These are phyloP conservation scores for Calyptommatus sinebrachiatus DNA, from an alignment of 2,113 vertebrate species.

Conservation along the genomic window DNA sequence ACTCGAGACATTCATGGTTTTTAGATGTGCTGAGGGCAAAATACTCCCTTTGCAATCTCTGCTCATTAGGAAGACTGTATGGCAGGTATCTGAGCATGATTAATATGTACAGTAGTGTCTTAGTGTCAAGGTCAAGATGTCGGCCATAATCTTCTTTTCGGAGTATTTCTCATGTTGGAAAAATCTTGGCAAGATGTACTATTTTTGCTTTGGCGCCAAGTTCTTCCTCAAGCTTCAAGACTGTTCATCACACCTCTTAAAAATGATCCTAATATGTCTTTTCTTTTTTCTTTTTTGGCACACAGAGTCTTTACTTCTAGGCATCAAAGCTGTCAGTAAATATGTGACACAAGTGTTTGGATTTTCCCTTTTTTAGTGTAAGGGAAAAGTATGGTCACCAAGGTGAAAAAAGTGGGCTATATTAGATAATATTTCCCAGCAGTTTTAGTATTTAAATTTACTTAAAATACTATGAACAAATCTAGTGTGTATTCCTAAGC, in stretches of 20 bases:
- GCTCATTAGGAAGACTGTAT: background rate
- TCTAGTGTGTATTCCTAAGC: no score
- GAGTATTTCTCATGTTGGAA: slow-evolving; percentile 13
- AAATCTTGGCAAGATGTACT: slow-evolving; percentile 30
- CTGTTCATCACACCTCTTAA: slow-evolving; percentile 34
- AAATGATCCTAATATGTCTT: slow-evolving; percentile 26
- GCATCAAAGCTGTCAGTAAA: slow-evolving; percentile 35
- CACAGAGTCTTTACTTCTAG: slow-evolving; percentile 33
- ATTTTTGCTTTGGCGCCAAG: slow-evolving; percentile 39
- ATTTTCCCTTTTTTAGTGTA: background rate
- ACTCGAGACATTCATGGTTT: background rate
- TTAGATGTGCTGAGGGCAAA: background rate
- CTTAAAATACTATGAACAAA: background rate
- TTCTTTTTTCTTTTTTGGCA: background rate
- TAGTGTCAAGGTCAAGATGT: slow-evolving; percentile 7
- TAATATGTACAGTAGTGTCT: background rate
- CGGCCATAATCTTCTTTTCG: slow-evolving; percentile 21
- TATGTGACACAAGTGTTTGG: slow-evolving; percentile 22
- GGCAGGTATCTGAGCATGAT: slow-evolving; percentile 18
- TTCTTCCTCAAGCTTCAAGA: slow-evolving; percentile 35
- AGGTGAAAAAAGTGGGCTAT: slow-evolving; percentile 31
- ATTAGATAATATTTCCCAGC: slow-evolving; percentile 12
- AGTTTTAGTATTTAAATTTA: background rate
- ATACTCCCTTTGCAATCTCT: background rate
- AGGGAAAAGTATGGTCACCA: background rate